These are phyloP conservation scores for Ernsta delagoae DNA, from an alignment of 2,888 invertebrate genomes.

Conservation along the genomic window DNA sequence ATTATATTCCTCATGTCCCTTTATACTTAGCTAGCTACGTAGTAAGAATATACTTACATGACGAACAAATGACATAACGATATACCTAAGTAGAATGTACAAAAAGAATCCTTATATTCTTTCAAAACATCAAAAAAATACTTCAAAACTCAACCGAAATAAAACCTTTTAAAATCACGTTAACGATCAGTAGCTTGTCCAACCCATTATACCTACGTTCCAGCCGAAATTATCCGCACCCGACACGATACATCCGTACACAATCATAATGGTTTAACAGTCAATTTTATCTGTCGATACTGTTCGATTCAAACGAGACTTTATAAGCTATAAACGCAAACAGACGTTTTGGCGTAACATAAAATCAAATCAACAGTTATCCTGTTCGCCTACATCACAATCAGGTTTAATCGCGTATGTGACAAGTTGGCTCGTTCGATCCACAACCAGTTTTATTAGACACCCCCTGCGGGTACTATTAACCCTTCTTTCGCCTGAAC, in stretches of 20 bases:
- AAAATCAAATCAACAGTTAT: slow-evolving; percentile 85
- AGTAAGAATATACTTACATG: no score
- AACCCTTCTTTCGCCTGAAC: slow-evolving; percentile 38
- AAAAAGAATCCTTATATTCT: no score
- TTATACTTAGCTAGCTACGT: no score
- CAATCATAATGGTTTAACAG: slow-evolving; percentile 78
- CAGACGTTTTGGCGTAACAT: slow-evolving; percentile 83
- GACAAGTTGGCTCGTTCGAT: slow-evolving; percentile 76
- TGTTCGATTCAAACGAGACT: slow-evolving; percentile 76
- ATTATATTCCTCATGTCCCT: no score
- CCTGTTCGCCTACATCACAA: slow-evolving; percentile 83
- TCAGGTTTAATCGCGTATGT: slow-evolving; percentile 83
- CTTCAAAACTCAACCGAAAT: no score
- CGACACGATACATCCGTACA: slow-evolving; percentile 63
- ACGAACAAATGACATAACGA: no score
- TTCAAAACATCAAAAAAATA: no score
- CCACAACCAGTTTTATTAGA: slow-evolving; percentile 46
- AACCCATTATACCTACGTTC: slow-evolving; percentile 15
- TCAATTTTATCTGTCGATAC: slow-evolving; percentile 80
- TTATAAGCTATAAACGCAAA: slow-evolving; percentile 82
- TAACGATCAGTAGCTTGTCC: neutral
- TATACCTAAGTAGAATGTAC: no score
- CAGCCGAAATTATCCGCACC: slow-evolving; percentile 61
- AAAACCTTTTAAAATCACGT: no score
- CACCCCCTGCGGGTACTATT: slow-evolving; percentile 30